Conservation (phyloP, 1,140 invertebrate species). For the Liolophura sinensis region DNA sequence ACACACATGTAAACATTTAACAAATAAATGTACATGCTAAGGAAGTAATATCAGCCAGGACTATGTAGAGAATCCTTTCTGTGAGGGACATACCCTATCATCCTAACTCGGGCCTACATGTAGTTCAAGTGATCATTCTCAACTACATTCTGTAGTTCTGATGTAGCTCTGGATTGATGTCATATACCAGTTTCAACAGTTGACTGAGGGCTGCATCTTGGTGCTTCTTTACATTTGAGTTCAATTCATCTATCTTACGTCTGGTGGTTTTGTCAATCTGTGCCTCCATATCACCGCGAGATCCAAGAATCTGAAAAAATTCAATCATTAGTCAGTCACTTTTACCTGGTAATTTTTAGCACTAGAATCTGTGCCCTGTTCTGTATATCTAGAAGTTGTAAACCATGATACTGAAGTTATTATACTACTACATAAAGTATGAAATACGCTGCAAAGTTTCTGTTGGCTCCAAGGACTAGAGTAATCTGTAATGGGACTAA, state of each 20-base stretch:
- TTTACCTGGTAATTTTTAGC: neutral
- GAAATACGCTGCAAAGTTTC: no score
- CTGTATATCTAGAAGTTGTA: neutral
- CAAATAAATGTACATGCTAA: no score
- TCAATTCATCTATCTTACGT: conserved; percentile 42
- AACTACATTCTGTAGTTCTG: conserved; percentile 26
- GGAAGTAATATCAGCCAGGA: no score
- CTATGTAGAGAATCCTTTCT: no score
- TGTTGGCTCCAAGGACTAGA: no score
- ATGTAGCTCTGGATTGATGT: conserved; percentile 56
- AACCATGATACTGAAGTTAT: neutral
- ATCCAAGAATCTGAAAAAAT: conserved; percentile 48
- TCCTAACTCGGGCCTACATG: no score
- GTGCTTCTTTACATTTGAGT: conserved; percentile 42
- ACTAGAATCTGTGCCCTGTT: neutral
- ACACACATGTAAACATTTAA: no score
- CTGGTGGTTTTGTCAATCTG: conserved; percentile 49
- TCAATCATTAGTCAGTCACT: no score
- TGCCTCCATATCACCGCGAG: conserved; percentile 50
- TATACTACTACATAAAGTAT: no score
- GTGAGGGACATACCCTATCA: no score
- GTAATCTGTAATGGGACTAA: no score
- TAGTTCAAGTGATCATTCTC: no score
- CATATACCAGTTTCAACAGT: conserved; percentile 54
- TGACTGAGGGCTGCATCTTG: conserved; percentile 63